phyloP scores from a whole-genome alignment of 1,140 invertebrate species.

The Phenacoccus solenopsis region DNA sequence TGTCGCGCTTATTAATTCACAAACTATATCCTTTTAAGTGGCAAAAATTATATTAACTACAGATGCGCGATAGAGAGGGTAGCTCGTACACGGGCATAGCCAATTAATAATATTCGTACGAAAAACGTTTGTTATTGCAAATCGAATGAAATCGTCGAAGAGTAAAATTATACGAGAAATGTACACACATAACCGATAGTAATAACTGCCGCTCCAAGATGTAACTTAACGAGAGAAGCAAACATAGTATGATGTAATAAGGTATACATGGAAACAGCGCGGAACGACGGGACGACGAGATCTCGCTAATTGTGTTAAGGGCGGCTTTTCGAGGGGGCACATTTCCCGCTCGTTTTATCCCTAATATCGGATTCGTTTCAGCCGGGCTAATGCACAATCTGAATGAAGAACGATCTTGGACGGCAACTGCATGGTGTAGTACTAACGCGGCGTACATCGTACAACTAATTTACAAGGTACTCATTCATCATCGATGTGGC shows the following conservation, averaged over 20 bases:
- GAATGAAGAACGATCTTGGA: slow-evolving; percentile 16
- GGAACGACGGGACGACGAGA: neutral
- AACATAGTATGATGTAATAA: slow-evolving; percentile 6
- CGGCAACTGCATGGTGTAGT: neutral
- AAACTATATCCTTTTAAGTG: no score
- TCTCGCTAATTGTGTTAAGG: slow-evolving; percentile 7
- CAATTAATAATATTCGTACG: neutral
- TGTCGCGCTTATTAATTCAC: no score
- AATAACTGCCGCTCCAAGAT: slow-evolving; percentile 5
- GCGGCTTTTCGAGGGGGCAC: slow-evolving; percentile 4
- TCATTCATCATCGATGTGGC: slow-evolving; percentile 5
- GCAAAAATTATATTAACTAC: neutral
- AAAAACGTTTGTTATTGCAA: slow-evolving; percentile 3
- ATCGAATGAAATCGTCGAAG: slow-evolving; percentile 11
- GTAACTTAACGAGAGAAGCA: slow-evolving; percentile 11
- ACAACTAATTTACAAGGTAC: slow-evolving; percentile 9
- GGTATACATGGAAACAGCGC: no score
- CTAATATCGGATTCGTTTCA: slow-evolving; percentile 17
- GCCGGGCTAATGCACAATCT: slow-evolving; percentile 15
- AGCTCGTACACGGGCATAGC: neutral
- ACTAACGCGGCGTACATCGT: neutral
- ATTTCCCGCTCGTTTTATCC: slow-evolving; percentile 16
- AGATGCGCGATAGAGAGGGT: neutral
- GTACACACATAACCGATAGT: slow-evolving; percentile 10
- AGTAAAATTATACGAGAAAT: slow-evolving; percentile 16